phyloP scores from a whole-genome alignment of 2,113 vertebrate species.

The Ariopsis seemanni region DNA sequence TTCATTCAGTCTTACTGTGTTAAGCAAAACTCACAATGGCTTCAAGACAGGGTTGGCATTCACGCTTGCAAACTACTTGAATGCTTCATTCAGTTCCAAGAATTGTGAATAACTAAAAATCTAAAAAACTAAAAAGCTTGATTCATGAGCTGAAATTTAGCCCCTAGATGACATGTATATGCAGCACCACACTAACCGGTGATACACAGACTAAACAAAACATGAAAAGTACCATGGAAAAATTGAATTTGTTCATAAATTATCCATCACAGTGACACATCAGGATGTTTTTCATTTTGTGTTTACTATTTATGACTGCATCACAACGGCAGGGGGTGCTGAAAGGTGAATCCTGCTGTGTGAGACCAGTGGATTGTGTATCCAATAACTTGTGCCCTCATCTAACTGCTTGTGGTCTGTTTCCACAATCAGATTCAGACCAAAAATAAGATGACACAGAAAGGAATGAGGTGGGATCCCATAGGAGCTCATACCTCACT shows the following conservation, averaged over 20 bases:
- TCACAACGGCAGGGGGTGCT: constrained; percentile 25
- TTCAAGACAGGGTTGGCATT: not conserved
- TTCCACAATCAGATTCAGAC: constrained; percentile 11
- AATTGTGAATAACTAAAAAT: not conserved
- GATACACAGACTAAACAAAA: not conserved
- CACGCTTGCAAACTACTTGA: not conserved
- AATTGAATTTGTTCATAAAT: not conserved
- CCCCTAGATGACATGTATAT: not conserved
- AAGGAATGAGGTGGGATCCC: not conserved
- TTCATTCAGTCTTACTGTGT: not conserved
- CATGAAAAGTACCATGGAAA: not conserved
- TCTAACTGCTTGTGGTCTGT: constrained; percentile 24
- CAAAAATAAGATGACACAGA: not conserved
- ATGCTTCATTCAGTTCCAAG: not conserved
- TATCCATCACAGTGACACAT: not conserved
- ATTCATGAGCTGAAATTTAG: not conserved
- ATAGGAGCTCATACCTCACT: not conserved
- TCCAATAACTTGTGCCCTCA: constrained; percentile 8
- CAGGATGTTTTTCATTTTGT: not conserved
- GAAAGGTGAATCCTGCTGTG: not conserved
- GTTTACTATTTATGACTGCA: constrained; percentile 9
- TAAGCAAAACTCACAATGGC: not conserved
- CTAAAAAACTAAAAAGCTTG: not conserved
- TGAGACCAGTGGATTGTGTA: not conserved
- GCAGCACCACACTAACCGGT: not conserved